Conservation (phyloP, 1,140 invertebrate genomes). For the Leptinotarsa texana region DNA sequence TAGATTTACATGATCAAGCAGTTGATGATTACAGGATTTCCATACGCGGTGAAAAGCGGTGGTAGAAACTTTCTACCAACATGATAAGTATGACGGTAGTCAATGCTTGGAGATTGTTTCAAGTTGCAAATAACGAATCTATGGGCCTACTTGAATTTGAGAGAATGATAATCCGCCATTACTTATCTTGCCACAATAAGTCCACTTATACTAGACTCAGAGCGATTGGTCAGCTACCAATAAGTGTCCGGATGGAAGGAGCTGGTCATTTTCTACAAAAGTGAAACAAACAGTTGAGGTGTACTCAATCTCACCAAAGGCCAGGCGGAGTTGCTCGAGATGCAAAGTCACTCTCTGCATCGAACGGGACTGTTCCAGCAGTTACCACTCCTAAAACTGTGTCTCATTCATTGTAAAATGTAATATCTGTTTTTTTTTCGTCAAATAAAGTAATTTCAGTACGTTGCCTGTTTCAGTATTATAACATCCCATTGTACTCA, state of each 20-base stretch:
- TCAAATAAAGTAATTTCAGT: too few relatives aligned
- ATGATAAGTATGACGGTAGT: not conserved
- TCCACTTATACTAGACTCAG: not conserved
- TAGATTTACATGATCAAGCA: constrained; percentile 36
- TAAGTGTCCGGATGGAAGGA: not conserved
- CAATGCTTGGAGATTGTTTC: not conserved
- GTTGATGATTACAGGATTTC: constrained; percentile 34
- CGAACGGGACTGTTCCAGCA: too few relatives aligned
- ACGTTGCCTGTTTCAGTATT: too few relatives aligned
- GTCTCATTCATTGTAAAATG: too few relatives aligned
- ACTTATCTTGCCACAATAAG: too few relatives aligned
- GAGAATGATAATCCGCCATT: not conserved
- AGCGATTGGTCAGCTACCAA: too few relatives aligned
- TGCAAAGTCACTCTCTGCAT: not conserved
- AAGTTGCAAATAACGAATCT: not conserved
- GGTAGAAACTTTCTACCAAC: constrained; percentile 31
- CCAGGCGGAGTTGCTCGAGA: constrained; percentile 15
- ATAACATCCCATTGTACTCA: too few relatives aligned
- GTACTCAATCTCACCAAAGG: constrained; percentile 20
- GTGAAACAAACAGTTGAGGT: constrained; percentile 11
- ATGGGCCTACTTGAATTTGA: not conserved
- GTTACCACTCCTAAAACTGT: too few relatives aligned
- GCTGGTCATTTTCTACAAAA: constrained; percentile 17
- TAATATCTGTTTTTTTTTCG: too few relatives aligned
- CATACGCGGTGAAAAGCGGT: constrained; percentile 43